Base-by-base conservation (phyloP, 2,888 invertebrate genomes). In the Cerceris ruficornis region DNA sequence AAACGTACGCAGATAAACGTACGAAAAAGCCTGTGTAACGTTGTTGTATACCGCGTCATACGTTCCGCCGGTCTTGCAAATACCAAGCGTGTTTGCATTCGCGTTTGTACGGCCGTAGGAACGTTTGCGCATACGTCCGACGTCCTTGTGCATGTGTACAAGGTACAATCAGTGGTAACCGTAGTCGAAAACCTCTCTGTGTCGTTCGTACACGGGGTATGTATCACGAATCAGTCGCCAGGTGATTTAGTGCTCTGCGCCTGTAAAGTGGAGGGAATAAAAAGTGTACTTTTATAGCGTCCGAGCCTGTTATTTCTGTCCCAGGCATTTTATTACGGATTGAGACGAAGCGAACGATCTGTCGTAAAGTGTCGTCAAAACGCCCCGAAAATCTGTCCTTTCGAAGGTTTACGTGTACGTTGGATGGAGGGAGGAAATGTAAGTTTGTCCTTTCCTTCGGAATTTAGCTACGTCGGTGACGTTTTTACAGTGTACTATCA, bases 1-100 rank as follows among this genome's bases (percentile, higher is more conserved):
- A 39, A 61, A 73, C 49, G 13, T 67, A 57, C 61, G 41, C 46
- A 60, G 72, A 72, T 72, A 67, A 72, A 67, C 60, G 49, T 67
- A 60, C 60, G 60, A 73, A 67, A 68, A 55, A 68, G 49, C 67
- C 67, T 46, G 6, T 59, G 65, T 52, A 49, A 28, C 28, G 28
- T 28, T 28, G 17, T 60, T 60, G 39, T 61, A 42, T 46, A 61
- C 72, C 50, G 55, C 55, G 46, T 73, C 67, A 67, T 54, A 46
- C 39, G 54, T 14, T 52, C 13, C 50, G 54, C 72, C 28, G 58
- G 50, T 6, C 46, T 11, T 46, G 7, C 49, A 15, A 54, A 54
- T 54, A 54, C 54, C 8, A 46, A 8, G 8, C 46, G 43, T 28
- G 28, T 28, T 28, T 28, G 28, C 28, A 4, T 28, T 28, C 28